Percentiles rank a stretch among this genome's conserved stretches.
Evolutionary conservation across 2,888 invertebrate genomes (phyloP).

Genomic region (Metallyticus violacea): DNA sequence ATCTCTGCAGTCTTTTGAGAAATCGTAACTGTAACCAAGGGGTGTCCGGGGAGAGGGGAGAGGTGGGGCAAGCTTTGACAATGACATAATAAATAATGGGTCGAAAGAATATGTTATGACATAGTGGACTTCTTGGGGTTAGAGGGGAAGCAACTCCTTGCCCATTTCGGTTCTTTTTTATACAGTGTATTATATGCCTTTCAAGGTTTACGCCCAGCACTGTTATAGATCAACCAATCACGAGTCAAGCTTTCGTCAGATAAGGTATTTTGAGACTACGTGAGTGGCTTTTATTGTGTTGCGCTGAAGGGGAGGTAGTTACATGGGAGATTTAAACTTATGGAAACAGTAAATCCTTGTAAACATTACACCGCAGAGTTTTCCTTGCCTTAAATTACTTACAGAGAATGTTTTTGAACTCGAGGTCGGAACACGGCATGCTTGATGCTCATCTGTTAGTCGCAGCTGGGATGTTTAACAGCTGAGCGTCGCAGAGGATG

Average conservation of each 20-base stretch:
- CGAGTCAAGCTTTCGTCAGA: not conserved
- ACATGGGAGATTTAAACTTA: not conserved
- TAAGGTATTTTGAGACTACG: not conserved
- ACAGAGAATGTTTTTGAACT: not conserved
- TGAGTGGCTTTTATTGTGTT: not conserved
- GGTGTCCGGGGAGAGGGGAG: not conserved
- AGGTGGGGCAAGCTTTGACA: not conserved
- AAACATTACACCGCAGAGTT: too few relatives aligned
- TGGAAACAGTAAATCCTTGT: not conserved
- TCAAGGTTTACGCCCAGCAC: slow-evolving; percentile 9
- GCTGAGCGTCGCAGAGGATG: not conserved
- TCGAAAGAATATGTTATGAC: slow-evolving; percentile 13
- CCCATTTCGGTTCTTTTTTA: not conserved
- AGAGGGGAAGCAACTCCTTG: not conserved
- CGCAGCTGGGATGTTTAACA: not conserved
- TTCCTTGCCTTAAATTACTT: not conserved
- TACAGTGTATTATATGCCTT: not conserved
- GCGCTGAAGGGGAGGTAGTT: not conserved
- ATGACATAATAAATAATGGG: slow-evolving; percentile 25
- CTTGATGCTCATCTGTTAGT: not conserved
- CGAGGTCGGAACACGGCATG: not conserved
- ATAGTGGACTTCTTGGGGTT: not conserved
- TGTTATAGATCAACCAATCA: slow-evolving; percentile 16
- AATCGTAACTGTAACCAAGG: slow-evolving; percentile 2
- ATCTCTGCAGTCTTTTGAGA: slow-evolving; percentile 7